These are phyloP conservation scores for Catostylus mosaicus DNA, from an alignment of 30 jellyfish, hydroid and myxozoan species.

Conservation along the genomic window DNA sequence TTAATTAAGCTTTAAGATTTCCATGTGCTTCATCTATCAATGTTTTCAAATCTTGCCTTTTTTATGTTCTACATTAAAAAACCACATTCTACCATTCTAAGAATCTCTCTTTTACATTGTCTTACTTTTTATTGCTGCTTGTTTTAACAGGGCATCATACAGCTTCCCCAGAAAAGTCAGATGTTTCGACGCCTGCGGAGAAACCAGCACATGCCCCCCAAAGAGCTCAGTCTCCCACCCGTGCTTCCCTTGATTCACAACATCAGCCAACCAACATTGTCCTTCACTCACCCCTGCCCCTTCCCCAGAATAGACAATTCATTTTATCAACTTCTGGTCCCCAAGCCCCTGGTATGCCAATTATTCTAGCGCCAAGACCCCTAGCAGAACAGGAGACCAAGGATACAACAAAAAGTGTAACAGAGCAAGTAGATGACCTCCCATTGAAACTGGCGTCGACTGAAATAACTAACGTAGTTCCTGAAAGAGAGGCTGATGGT, in stretches of 20 bases:
- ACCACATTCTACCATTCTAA: background rate
- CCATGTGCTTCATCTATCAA: too few relatives aligned
- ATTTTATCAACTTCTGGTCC: constrained; percentile 53
- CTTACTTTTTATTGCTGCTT: background rate
- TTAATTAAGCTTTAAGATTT: too few relatives aligned
- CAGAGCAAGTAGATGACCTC: constrained; percentile 27
- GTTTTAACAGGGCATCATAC: background rate
- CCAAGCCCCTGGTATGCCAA: constrained; percentile 79
- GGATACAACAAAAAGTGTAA: background rate
- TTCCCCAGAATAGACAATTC: constrained; percentile 50
- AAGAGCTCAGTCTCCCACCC: constrained; percentile 25
- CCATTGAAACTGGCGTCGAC: constrained; percentile 59
- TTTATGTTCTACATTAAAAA: too few relatives aligned
- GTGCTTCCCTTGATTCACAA: constrained; percentile 49
- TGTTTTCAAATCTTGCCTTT: too few relatives aligned
- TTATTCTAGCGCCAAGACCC: constrained; percentile 67
- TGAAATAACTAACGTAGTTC: constrained; percentile 32
- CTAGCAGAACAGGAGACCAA: constrained; percentile 15
- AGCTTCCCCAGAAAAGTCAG: background rate
- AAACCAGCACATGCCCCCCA: constrained; percentile 21
- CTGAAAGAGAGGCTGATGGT: constrained; percentile 32
- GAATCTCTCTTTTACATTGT: background rate
- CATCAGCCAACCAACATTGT: constrained; percentile 56
- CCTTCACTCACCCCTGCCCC: constrained; percentile 78
- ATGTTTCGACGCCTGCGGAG: background rate